phyloP scores from a whole-genome alignment of 2,888 invertebrate species.

The Spodoptera littoralis region DNA sequence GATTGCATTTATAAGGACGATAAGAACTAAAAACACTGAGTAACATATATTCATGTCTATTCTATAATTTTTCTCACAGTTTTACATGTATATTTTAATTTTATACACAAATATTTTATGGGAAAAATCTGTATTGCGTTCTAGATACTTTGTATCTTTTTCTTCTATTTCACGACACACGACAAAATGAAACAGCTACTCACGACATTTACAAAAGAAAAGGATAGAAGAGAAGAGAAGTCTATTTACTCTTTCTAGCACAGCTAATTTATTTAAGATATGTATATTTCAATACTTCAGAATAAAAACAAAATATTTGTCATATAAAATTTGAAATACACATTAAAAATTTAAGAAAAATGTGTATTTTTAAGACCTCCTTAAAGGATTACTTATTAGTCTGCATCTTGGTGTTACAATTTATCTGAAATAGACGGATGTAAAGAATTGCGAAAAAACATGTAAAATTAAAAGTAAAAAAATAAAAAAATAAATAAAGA shows the following conservation, averaged over 20 bases:
- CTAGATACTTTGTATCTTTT: slow-evolving; percentile 43
- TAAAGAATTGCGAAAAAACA: slow-evolving; percentile 58
- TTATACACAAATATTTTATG: slow-evolving; percentile 54
- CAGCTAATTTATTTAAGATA: slow-evolving; percentile 42
- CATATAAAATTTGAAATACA: slow-evolving; percentile 51
- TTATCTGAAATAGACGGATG: slow-evolving; percentile 73
- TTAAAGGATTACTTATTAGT: slow-evolving; percentile 79
- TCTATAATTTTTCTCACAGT: slow-evolving; percentile 71
- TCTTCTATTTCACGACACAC: slow-evolving; percentile 2
- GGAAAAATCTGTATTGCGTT: slow-evolving; percentile 28
- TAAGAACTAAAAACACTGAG: slow-evolving; percentile 65
- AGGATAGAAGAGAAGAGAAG: not conserved
- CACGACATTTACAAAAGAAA: not conserved
- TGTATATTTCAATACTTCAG: slow-evolving; percentile 32
- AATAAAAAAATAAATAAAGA: slow-evolving; percentile 39
- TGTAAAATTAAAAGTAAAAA: slow-evolving; percentile 25
- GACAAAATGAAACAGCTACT: not conserved
- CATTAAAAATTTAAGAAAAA: slow-evolving; percentile 72
- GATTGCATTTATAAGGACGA: slow-evolving; percentile 64
- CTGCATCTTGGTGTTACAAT: slow-evolving; percentile 83
- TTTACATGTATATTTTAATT: slow-evolving; percentile 65
- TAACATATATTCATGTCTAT: slow-evolving; percentile 69
- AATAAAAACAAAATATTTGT: slow-evolving; percentile 41
- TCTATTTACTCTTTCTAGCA: slow-evolving; percentile 27
- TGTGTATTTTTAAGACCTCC: slow-evolving; percentile 74